Base-by-base conservation (phyloP, 2,113 vertebrate genomes). In the Rhinolophus ferrumequinum region DNA sequence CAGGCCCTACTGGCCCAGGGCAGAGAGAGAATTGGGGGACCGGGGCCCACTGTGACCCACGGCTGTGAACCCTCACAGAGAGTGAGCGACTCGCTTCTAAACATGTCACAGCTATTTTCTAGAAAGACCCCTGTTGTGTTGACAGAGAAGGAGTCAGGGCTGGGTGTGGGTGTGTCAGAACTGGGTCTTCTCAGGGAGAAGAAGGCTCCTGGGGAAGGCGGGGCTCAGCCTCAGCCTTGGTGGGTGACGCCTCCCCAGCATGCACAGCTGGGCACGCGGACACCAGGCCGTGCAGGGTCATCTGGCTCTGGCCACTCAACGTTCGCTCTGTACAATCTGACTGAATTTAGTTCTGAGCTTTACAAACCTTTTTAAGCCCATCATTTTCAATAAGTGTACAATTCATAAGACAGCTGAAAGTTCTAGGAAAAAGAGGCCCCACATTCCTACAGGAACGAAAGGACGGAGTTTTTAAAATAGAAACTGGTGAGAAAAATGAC, bases 241-340 rank as follows among this genome's bases (percentile, higher is more conserved):
- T 1, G 3, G 21, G 9, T 33, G 30, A 9, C 75, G 9, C 10
- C 30, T 3, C 38, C 80, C 12, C 62, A 2, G 11, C 6, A 3
- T 0, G 2, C 3, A 5, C 28, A 12, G 6, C 67, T n/a, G 33
- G 19, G 12, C 5, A 0, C 1, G 21, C 1, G 4, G 9, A 24
- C 3, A 1, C 2, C 1, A 2, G 30, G 35, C 22, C 1, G 0
- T 4, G 0, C 1, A 72, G 38, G 19, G 22, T 8, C 8, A 1
- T 5, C 12, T 7, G 30, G 52, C 47, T 47, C 3, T 44, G 1
- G 3, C 38, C 19, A 1, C 64, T 11, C 6, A 14, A 30, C 1
- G 0, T 62, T 2, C 0, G 0, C 10, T 21, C 76, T 12, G 1
- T 11, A 8, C 21, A 0, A 47, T 1, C 52, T 3, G 24, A 33